Conservation (phyloP, 2,797 vertebrate genomes). For the Tokudaia tokunoshimensis region DNA sequence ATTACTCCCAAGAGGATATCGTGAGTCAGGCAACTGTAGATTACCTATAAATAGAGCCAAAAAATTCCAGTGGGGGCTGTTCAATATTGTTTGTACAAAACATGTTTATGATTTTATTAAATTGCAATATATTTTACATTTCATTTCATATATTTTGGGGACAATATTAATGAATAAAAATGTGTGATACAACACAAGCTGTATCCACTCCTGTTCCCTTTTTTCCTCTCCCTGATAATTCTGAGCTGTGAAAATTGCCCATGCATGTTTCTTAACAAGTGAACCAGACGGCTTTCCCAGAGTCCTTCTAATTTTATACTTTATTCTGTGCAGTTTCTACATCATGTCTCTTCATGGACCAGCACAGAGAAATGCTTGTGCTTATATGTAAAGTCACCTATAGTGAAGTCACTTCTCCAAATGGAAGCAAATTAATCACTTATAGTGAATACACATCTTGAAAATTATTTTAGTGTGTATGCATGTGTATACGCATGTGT, state of each 20-base stretch:
- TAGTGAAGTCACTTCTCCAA: neutral
- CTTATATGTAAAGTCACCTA: neutral
- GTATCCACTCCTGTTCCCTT: slow-evolving; percentile 27
- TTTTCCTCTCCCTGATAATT: slow-evolving; percentile 36
- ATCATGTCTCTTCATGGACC: neutral
- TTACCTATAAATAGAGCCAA: slow-evolving; percentile 26
- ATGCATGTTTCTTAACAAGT: slow-evolving; percentile 46
- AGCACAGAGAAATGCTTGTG: neutral
- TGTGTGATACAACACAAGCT: slow-evolving; percentile 7
- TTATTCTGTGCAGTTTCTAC: slow-evolving; percentile 19
- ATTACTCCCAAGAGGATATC: neutral
- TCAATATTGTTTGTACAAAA: slow-evolving; percentile 31
- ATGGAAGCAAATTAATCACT: slow-evolving; percentile 6
- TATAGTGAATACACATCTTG: neutral
- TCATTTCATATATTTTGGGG: slow-evolving; percentile 17
- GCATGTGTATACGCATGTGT: too few species aligned
- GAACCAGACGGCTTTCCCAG: slow-evolving; percentile 52
- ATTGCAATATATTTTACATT: slow-evolving; percentile 41
- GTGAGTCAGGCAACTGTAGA: neutral
- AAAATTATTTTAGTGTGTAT: neutral
- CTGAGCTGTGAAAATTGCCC: slow-evolving; percentile 47
- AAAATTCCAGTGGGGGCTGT: neutral
- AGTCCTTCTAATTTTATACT: slow-evolving; percentile 18
- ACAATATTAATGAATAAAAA: slow-evolving; percentile 41
- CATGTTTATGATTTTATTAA: slow-evolving; percentile 56